Evolutionary conservation across 1,140 invertebrate species (phyloP).

Genomic region (Megathymus violae): DNA sequence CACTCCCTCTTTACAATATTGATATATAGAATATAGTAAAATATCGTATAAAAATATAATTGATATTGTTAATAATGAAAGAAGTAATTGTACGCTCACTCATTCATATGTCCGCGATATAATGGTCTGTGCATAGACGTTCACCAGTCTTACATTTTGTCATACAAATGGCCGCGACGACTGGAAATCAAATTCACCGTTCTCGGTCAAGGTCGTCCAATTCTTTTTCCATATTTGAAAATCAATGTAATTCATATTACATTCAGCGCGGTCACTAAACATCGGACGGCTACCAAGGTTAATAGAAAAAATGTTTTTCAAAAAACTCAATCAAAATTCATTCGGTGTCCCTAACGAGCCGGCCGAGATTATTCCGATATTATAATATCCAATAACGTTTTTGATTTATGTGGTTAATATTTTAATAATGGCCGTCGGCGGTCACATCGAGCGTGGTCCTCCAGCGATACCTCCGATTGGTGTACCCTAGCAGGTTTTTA

Average conservation of each 20-base stretch:
- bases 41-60: too few relatives aligned
- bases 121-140: too few relatives aligned
- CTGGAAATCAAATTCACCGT: conserved; percentile 12
- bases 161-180: too few relatives aligned
- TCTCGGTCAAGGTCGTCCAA: too few relatives aligned
- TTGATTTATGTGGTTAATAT: conserved; percentile 79
- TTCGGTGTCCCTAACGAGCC: conserved; percentile 47
- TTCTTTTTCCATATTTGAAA: too few relatives aligned
- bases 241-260: conserved; percentile 1
- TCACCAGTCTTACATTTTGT: too few relatives aligned
- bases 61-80: too few relatives aligned
- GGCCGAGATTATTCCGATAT: conserved; percentile 59
- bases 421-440: conserved; percentile 75
- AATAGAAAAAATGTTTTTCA: conserved; percentile 30
- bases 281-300: conserved; percentile 8
- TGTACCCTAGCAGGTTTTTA: conserved; percentile 56
- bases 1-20: too few relatives aligned
- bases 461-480: conserved; percentile 68
- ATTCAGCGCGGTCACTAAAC: conserved; percentile 8
- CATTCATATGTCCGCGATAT: too few relatives aligned
- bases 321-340: conserved; percentile 49
- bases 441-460: conserved; percentile 53
- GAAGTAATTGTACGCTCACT: too few relatives aligned
- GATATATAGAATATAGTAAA: too few relatives aligned
- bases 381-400: conserved; percentile 76